These are phyloP conservation scores for Limosa lapponica DNA, from an alignment of 2,797 vertebrate genomes.

Conservation along the genomic window DNA sequence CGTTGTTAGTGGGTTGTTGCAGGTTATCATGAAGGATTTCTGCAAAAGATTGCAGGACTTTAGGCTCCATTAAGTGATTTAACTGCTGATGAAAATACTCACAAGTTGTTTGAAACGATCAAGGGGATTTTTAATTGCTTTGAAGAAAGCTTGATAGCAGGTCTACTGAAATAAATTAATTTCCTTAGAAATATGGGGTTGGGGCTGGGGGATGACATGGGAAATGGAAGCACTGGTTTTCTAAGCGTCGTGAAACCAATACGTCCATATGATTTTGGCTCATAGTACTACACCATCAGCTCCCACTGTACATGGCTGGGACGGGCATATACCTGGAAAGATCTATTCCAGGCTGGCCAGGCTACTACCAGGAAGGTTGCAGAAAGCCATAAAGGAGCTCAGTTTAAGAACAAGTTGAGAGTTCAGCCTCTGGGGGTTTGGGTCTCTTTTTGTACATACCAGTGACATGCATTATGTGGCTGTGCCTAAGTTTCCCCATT, in stretches of 20 bases:
- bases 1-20: background rate
- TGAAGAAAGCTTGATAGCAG: background rate
- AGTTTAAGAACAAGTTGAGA: background rate
- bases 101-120: background rate
- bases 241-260: background rate
- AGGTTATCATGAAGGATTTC: background rate
- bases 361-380: background rate
- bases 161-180: background rate
- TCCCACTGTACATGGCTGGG: background rate
- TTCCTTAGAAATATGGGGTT: background rate
- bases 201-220: background rate
- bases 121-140: background rate
- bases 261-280: background rate
- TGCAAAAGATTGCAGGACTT: background rate
- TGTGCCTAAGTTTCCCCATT: background rate
- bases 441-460: background rate
- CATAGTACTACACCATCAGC: background rate
- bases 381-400: background rate
- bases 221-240: background rate
- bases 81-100: background rate
- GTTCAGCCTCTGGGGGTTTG: background rate
- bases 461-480: background rate
- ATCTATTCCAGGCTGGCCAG: fast-evolving
- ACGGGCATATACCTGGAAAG: background rate
- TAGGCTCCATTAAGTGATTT: background rate